Base-by-base conservation (phyloP, 2,797 vertebrate genomes). In the Amazona ochrocephala region DNA sequence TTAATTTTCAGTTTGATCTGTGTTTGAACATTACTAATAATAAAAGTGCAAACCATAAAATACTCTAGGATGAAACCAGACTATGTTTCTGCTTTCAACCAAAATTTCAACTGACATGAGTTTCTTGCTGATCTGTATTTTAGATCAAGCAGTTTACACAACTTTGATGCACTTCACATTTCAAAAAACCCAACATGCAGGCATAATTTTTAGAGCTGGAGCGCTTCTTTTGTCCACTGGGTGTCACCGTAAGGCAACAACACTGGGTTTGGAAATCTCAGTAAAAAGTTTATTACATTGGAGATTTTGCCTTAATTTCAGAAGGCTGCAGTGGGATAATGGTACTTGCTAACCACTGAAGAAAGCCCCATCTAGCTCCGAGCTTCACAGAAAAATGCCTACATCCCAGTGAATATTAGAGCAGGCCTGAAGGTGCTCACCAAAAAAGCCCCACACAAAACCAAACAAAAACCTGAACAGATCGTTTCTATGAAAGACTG, bases 191-290 rank as follows among this genome's bases (percentile, higher is more conserved):
- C 9, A 67, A 84, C 13, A 51, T 13, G 56, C 2, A 77, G 9
- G 12, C 11, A 73, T 75, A 85, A 50, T 41, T 30, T 93, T 89
- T 93, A 26, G 81, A 82, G 22, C 21, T 71, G 75, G 66, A 74
- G 12, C 80, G 58, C 64, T 51, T 48, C 12, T 93, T 94, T 61
- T n/a, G 60, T 97, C 98, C 98, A 97, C 97, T 96, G 64, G 98
- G 94, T 97, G 98, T 98, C 97, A 97, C 91, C 21, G 5, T 87
- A 97, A 97, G 96, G 90, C 96, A 97, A 61, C 14, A 21, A 66
- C 64, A 83, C 7, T 41, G 76, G 37, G 9, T 58, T 51, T 75
- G 47, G 34, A 80, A 92, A 65, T 15, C 50, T 15, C 58, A 34
- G 37, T 9, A 41, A 64, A 47, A 77, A 11, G 14, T 42, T 30